phyloP scores from a whole-genome alignment of 2,888 invertebrate species.

The Nemotelus nigrinus region DNA sequence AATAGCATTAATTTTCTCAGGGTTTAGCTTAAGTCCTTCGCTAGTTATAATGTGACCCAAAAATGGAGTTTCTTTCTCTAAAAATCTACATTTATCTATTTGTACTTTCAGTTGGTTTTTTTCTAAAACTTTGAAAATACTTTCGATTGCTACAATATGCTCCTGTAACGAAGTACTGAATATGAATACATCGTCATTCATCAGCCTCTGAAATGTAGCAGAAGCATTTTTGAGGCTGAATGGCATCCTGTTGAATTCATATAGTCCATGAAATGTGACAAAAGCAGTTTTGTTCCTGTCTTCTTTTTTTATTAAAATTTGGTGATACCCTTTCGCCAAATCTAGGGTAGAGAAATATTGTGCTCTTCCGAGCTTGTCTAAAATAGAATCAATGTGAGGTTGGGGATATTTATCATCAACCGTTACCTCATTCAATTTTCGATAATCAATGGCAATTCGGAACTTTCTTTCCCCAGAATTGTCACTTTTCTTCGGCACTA shows the following conservation, averaged over 20 bases:
- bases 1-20: slow-evolving; percentile 6
- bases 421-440: too few species aligned
- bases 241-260: not conserved
- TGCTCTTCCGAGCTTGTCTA: too few species aligned
- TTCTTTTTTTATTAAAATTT: too few species aligned
- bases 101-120: not conserved
- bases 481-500: too few species aligned
- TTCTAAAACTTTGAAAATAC: too few species aligned
- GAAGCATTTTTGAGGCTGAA: not conserved
- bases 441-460: too few species aligned
- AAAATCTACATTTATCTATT: not conserved
- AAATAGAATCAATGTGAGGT: too few species aligned
- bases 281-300: too few species aligned
- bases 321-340: too few species aligned
- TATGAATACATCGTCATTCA: not conserved
- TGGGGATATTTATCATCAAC: too few species aligned
- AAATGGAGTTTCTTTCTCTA: not conserved
- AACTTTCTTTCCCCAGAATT: too few species aligned
- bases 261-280: not conserved
- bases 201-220: not conserved
- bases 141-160: not conserved
- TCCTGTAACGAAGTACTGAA: not conserved
- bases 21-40: not conserved
- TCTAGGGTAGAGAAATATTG: too few species aligned
- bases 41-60: slow-evolving; percentile 4